These are phyloP conservation scores for Anthopleura sola DNA, from an alignment of 64 coral and sea anemone species.

Conservation along the genomic window DNA sequence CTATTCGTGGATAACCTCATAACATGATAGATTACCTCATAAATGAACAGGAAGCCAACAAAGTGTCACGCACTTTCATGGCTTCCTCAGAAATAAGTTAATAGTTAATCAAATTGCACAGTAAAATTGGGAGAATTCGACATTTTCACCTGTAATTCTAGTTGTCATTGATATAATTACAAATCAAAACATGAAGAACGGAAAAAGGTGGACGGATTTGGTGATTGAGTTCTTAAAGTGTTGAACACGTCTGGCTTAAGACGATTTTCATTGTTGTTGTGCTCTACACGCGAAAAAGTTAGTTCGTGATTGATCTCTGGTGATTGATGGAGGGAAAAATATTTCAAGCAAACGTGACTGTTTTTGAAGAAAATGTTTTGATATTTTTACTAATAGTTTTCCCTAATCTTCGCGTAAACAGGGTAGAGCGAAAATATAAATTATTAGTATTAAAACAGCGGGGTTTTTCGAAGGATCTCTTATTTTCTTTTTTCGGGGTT, in stretches of 20 bases:
- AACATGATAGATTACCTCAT: background rate
- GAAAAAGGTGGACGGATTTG: background rate
- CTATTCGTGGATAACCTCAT: background rate
- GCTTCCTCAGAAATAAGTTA: background rate
- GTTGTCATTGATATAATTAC: background rate
- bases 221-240: background rate
- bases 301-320: background rate
- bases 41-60: background rate
- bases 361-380: background rate
- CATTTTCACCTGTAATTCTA: background rate
- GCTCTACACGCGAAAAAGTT: background rate
- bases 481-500: background rate
- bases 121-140: background rate
- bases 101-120: background rate
- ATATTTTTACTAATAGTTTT: background rate
- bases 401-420: background rate
- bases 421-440: background rate
- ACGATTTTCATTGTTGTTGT: background rate
- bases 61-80: background rate
- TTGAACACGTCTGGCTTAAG: background rate
- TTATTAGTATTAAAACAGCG: background rate
- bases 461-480: background rate
- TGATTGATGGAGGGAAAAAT: background rate
- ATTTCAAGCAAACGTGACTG: background rate
- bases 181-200: background rate